Evolutionary conservation across 2,888 invertebrate species (phyloP).

Genomic region (Conus canariensis): DNA sequence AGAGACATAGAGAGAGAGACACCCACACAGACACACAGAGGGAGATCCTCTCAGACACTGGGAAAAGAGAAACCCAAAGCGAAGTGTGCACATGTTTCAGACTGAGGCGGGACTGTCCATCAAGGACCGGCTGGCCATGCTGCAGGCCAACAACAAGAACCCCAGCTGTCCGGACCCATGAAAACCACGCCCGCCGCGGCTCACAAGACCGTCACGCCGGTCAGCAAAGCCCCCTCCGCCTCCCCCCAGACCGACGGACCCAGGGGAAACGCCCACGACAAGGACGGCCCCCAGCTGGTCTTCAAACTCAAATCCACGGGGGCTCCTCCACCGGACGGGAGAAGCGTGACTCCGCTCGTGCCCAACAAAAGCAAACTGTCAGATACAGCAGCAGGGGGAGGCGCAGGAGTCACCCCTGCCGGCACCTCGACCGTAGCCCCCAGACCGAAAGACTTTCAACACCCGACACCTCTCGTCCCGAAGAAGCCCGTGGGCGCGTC

Average conservation of each 20-base stretch:
- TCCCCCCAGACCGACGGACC: neutral
- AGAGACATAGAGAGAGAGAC: too few relatives aligned
- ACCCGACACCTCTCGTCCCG: neutral
- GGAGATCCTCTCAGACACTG: too few relatives aligned
- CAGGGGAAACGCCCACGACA: neutral
- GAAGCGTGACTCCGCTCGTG: neutral
- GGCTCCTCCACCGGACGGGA: neutral
- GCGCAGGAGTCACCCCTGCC: neutral
- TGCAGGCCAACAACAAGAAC: conserved; percentile 29
- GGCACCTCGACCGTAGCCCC: neutral
- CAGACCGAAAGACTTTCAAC: neutral
- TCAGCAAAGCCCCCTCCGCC: neutral
- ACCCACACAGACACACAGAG: neutral
- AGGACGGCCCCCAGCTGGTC: neutral
- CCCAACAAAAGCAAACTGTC: neutral
- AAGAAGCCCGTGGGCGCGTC: conserved; percentile 1
- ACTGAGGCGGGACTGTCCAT: conserved; percentile 13
- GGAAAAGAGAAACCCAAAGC: too few relatives aligned
- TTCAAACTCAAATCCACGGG: neutral
- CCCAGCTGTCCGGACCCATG: conserved; percentile 25
- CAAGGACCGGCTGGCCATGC: conserved; percentile 42
- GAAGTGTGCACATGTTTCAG: conserved; percentile 11
- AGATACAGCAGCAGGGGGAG: neutral
- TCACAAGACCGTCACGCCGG: neutral
- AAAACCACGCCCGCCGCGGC: neutral